phyloP scores from a whole-genome alignment of 2,888 invertebrate species.

The Philhelius pedissequus region DNA sequence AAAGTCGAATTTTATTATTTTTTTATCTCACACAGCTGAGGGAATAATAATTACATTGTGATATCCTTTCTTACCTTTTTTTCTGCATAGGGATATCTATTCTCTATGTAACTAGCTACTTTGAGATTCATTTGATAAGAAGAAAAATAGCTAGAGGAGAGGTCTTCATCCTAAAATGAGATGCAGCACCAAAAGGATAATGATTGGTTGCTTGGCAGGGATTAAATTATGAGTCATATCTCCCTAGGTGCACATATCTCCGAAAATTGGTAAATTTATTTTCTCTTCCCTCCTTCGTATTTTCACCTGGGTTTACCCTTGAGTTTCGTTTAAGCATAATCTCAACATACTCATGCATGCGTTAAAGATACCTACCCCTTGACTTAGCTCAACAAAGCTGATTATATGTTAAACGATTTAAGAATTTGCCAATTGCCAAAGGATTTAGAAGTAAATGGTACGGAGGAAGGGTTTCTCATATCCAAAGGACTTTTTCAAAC shows the following conservation, averaged over 20 bases:
- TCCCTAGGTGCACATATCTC: slow-evolving; percentile 57
- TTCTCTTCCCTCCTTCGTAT: neutral
- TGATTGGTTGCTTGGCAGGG: slow-evolving; percentile 41
- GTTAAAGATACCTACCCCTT: neutral
- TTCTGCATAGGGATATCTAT: neutral
- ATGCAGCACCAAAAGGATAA: slow-evolving; percentile 58
- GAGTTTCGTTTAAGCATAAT: neutral
- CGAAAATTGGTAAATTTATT: slow-evolving; percentile 57
- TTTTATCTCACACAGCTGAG: slow-evolving; percentile 40
- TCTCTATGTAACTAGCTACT: slow-evolving; percentile 1
- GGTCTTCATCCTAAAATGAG: slow-evolving; percentile 37
- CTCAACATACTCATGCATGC: neutral
- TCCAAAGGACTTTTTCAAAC: neutral
- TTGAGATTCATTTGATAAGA: slow-evolving; percentile 57
- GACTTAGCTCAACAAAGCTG: slow-evolving; percentile 46
- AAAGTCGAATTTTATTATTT: slow-evolving; percentile 17
- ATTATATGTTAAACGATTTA: slow-evolving; percentile 67
- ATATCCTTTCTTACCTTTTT: slow-evolving; percentile 8
- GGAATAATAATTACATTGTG: slow-evolving; percentile 65
- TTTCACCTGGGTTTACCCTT: too few relatives aligned
- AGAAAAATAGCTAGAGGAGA: slow-evolving; percentile 18
- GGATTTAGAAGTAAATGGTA: neutral
- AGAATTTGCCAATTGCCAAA: slow-evolving; percentile 6
- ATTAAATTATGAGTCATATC: slow-evolving; percentile 65
- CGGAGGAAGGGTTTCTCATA: neutral